phyloP scores from a whole-genome alignment of 2,888 invertebrate genomes.

The Masnerella sp. region DNA sequence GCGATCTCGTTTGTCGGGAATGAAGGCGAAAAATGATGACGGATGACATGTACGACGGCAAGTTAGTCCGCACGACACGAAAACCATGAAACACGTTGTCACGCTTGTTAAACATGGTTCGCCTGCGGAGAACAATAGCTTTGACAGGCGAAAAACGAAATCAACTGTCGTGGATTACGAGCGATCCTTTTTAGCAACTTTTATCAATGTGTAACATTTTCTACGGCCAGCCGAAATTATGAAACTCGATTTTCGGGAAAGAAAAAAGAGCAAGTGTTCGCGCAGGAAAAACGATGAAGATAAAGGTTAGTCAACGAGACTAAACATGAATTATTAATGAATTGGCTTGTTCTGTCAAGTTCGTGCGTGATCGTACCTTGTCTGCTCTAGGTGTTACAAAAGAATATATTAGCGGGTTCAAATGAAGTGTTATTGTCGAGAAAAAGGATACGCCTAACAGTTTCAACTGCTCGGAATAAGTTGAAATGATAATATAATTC shows the following conservation, averaged over 20 bases:
- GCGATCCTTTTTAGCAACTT: slow-evolving; percentile 1
- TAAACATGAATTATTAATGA: slow-evolving; percentile 54
- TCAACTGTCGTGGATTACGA: slow-evolving; percentile 1
- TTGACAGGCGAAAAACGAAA: slow-evolving; percentile 53
- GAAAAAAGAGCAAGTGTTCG: slow-evolving; percentile 40
- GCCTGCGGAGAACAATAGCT: slow-evolving; percentile 51
- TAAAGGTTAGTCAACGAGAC: slow-evolving; percentile 52
- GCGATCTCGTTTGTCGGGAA: slow-evolving; percentile 20
- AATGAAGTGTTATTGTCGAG: slow-evolving; percentile 19
- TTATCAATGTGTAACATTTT: background rate
- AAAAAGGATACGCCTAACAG: slow-evolving; percentile 12
- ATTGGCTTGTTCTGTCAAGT: slow-evolving; percentile 49
- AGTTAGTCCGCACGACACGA: slow-evolving; percentile 53
- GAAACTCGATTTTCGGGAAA: too few species aligned
- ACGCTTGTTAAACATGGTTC: slow-evolving; percentile 67
- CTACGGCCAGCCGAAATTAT: background rate
- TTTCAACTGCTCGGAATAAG: slow-evolving; percentile 4
- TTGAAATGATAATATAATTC: slow-evolving; percentile 6
- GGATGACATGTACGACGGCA: slow-evolving; percentile 58
- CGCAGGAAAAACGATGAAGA: slow-evolving; percentile 46
- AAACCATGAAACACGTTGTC: slow-evolving; percentile 69
- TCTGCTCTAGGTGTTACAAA: slow-evolving; percentile 37
- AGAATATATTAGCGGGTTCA: slow-evolving; percentile 38
- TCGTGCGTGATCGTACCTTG: slow-evolving; percentile 36
- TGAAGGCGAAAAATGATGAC: slow-evolving; percentile 53